Evolutionary conservation across 92 coral and sea anemone species (phyloP).

Genomic region (Hydrozoanthus gracilis): DNA sequence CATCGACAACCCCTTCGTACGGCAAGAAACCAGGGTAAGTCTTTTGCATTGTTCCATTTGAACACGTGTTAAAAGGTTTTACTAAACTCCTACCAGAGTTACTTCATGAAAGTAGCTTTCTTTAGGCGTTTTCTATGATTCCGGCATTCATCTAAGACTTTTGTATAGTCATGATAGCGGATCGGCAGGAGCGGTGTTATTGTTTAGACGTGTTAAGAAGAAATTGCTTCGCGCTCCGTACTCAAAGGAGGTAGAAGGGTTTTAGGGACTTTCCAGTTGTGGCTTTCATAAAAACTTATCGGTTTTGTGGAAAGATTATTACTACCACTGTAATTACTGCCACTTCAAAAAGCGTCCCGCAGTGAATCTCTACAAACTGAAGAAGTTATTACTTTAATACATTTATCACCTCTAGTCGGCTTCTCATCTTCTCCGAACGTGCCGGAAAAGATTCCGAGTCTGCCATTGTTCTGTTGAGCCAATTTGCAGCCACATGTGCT

Average conservation of each 20-base stretch:
- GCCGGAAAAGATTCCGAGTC: constrained; percentile 60
- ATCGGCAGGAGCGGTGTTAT: constrained; percentile 1
- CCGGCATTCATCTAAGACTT: neutral
- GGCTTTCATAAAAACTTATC: neutral
- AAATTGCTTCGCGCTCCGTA: constrained; percentile 15
- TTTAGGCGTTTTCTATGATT: neutral
- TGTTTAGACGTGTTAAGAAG: constrained; percentile 23
- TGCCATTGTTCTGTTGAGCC: constrained; percentile 35
- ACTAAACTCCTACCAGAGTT: neutral
- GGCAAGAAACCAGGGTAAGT: constrained; percentile 22
- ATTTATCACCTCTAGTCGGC: constrained; percentile 73
- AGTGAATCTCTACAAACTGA: constrained; percentile 52
- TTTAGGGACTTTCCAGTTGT: constrained; percentile 6
- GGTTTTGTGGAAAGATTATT: constrained; percentile 26
- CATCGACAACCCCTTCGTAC: neutral
- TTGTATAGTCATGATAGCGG: neutral
- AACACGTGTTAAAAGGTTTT: constrained; percentile 30
- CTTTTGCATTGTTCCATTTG: constrained; percentile 32
- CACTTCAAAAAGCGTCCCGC: constrained; percentile 51
- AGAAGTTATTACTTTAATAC: constrained; percentile 61
- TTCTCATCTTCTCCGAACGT: constrained; percentile 45
- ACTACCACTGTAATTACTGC: constrained; percentile 18
- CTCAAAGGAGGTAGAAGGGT: constrained; percentile 19
- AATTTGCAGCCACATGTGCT: constrained; percentile 14
- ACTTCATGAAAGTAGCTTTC: neutral